A percentile compares a stretch with the other conserved stretches of the same genome.
Conservation (phyloP, 2,888 invertebrate species). For the Carcina quercana region DNA sequence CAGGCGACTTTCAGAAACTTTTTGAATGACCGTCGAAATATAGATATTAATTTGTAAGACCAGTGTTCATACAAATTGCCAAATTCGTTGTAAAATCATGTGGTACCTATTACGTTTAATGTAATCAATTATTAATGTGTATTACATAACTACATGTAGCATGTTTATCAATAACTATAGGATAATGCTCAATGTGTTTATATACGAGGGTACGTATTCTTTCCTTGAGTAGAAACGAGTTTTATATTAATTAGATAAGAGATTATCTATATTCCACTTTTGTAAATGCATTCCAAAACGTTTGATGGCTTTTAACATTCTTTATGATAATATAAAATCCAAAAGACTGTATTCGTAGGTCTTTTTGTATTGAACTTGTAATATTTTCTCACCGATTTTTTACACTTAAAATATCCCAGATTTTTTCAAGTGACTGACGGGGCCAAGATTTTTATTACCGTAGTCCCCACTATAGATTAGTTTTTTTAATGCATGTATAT, state of each 20-base stretch:
- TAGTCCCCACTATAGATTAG: constrained; percentile 31
- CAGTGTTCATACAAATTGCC: constrained; percentile 70
- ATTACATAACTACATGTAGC: constrained; percentile 51
- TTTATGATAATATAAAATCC: constrained; percentile 57
- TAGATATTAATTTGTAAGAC: constrained; percentile 28
- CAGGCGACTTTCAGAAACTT: too few species aligned
- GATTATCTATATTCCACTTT: constrained; percentile 40
- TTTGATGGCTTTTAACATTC: constrained; percentile 39
- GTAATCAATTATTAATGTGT: constrained; percentile 55
- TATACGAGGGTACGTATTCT: constrained; percentile 53
- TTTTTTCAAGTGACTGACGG: constrained; percentile 62
- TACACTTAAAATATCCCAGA: constrained; percentile 56
- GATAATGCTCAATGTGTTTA: constrained; percentile 68
- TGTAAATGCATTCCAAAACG: constrained; percentile 51
- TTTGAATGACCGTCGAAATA: too few species aligned
- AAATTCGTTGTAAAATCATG: constrained; percentile 61
- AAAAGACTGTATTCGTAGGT: constrained; percentile 63
- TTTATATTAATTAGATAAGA: constrained; percentile 37
- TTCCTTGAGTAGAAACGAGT: constrained; percentile 41
- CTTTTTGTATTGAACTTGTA: constrained; percentile 49
- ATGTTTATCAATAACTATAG: constrained; percentile 63
- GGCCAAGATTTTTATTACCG: constrained; percentile 64
- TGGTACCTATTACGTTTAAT: constrained; percentile 55
- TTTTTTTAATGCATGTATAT: too few species aligned
- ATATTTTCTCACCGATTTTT: constrained; percentile 46